Evolutionary conservation across 2,113 vertebrate species (phyloP).

Genomic region (Chamaea fasciata): DNA sequence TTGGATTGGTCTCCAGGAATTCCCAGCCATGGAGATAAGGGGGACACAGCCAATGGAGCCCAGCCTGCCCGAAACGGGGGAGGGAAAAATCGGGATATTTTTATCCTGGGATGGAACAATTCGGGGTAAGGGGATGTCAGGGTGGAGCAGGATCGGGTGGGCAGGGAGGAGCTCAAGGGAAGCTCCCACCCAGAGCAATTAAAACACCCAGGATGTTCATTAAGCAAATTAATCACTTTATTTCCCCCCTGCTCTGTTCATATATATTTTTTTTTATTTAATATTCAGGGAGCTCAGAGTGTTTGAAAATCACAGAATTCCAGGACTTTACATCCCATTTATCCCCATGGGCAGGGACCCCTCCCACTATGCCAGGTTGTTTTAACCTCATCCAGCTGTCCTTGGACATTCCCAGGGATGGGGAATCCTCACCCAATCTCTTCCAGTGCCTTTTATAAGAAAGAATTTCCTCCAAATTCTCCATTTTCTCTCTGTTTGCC

Average conservation of each 20-base stretch:
- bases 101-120: not conserved
- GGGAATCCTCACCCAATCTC: not conserved
- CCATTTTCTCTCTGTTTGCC: not conserved
- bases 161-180: not conserved
- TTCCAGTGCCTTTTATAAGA: not conserved
- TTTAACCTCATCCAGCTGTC: not conserved
- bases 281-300: not conserved
- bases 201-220: not conserved
- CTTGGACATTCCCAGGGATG: no score
- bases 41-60: not conserved
- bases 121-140: not conserved
- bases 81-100: not conserved
- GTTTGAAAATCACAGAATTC: not conserved
- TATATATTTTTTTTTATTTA: fast-evolving
- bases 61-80: not conserved
- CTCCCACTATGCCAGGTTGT: not conserved
- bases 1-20: slow-evolving; percentile 28
- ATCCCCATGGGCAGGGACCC: not conserved
- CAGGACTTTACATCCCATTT: not conserved
- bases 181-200: not conserved
- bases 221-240: not conserved
- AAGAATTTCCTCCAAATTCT: not conserved
- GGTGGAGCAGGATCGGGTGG: not conserved
- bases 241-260: not conserved
- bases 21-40: slow-evolving; percentile 44